Conservation (phyloP, 2,888 invertebrate genomes). For the Ormia ochracea region DNA sequence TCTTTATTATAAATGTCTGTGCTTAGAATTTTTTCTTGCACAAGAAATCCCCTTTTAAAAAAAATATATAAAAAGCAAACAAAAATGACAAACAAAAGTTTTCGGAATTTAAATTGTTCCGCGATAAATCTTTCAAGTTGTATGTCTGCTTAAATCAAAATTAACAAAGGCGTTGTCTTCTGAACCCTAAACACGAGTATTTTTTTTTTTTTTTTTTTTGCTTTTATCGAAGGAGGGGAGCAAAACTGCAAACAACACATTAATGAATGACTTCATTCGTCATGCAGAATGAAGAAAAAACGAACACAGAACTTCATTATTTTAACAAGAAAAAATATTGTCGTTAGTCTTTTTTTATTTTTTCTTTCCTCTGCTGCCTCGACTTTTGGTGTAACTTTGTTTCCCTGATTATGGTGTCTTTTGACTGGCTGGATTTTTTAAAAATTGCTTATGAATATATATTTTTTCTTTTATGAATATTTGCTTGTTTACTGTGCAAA, state of each 20-base stretch:
- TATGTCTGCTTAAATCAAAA: slow-evolving; percentile 50
- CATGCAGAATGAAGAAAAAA: slow-evolving; percentile 25
- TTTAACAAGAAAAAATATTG: slow-evolving; percentile 13
- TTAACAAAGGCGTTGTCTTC: slow-evolving; percentile 55
- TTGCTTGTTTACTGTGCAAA: slow-evolving; percentile 1
- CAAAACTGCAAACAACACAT: slow-evolving; percentile 2
- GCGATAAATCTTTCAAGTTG: slow-evolving; percentile 41
- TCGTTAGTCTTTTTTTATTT: neutral
- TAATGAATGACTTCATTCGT: slow-evolving; percentile 59
- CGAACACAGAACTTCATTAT: slow-evolving; percentile 33
- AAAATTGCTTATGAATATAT: slow-evolving; percentile 29
- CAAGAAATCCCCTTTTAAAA: neutral
- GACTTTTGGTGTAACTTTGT: neutral
- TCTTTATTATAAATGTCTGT: neutral
- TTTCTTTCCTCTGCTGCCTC: no score
- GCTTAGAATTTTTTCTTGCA: neutral
- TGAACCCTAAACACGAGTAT: slow-evolving; percentile 17
- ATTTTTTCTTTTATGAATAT: neutral
- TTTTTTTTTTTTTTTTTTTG: no score
- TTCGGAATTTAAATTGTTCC: slow-evolving; percentile 34
- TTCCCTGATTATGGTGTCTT: slow-evolving; percentile 4
- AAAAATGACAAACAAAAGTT: neutral
- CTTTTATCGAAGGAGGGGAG: slow-evolving; percentile 18
- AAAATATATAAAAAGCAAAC: neutral
- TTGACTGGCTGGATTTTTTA: slow-evolving; percentile 27